Evolutionary conservation across 1,140 invertebrate genomes (phyloP), one percentile per base, ranked within the genome.

Genomic region (Drosophila paulistorum): DNA sequence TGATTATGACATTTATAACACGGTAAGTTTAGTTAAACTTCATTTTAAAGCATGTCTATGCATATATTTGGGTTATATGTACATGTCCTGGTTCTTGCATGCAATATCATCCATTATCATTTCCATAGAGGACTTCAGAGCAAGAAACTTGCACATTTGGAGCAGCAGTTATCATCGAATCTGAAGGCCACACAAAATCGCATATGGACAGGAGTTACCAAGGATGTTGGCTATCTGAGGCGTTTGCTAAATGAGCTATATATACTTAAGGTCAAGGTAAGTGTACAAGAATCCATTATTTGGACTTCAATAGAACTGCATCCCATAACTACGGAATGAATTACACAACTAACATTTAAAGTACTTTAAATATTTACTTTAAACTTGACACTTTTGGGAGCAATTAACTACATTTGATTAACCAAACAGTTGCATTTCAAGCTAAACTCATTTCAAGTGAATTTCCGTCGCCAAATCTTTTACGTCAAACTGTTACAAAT

Each of bases 1-100:
- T 98, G 97, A 96, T 98, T 51, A 94, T 98, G 72, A 96, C 96
- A 23, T 98, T 97, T 85, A 97, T 98, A 67, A 95, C 96, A 0
- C 90, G 91, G 91, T 92, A 79, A 91, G 89, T 63, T 9, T 20
- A 1, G 7, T 5, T 54, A 10, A 41, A n/a, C 5, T 6, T 1
- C 11, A 11, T 11, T 11, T 0, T n/a, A 20, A 14, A 51, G 11
- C 51, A 58, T 67, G 83, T 81, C 87, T 85, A 78, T 26, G 4
- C 23, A 26, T 26, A 26, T 26, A 26, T 51, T 42, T 42, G 57
- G 65, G 71, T 74, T 74, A 7, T 55, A 26, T 26, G 23, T 26
- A 51, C 20, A 14, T 41, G 76, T 30, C 62, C 41, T 23, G 17
- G 64, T 81, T 9, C 63, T 30, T 84, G 84, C 84, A 89, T 83